Evolutionary conservation across 2,797 vertebrate genomes (phyloP), one percentile per base, ranked within the genome.

Genomic region (Paguma larvata): DNA sequence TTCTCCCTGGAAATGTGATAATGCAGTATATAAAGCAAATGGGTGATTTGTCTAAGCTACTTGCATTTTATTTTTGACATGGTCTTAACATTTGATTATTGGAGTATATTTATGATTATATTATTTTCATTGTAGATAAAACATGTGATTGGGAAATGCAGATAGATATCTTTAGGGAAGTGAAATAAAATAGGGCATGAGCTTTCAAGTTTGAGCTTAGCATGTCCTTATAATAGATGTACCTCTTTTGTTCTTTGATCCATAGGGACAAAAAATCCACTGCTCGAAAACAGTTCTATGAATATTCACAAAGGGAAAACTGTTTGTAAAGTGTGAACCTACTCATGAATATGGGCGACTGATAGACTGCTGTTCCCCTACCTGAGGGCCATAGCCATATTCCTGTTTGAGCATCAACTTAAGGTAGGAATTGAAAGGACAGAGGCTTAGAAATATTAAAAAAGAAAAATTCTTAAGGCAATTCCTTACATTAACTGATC

Each of bases 1-100:
- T 78, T 86, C 11, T 73, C 32, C 3, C 1, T 34, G 15, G 46
- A 10, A 62, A 83, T 73, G 53, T 85, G 3, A 70, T 41, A 87
- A 38, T 5, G 0, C 0, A 41, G 68, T 38, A 0, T 65, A 21
- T 8, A 46, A 88, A 63, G 2, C 2, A 92, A 85, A 27, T 62
- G 6, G 32, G 3, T 0, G 3, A 4, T 0, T 1, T 32, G 8
- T 63, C 3, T 41, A n/a, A 51, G 13, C 5, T 75, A 2, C 48
- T 77, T 16, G 6, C 6, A 75, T 63, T 82, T 77, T 41, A 41
- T 48, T 90, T 75, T 77, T 92, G 6, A 9, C 1, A 23, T 25
- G 18, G 4, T 5, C 23, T 67, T 67, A 88, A 85, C 30, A 72
- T 53, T 59, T 89, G 23, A 70, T 73, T 85, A 75, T 65, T 89